Conservation (phyloP, 2,888 invertebrate species). For the Stenolophus ochropezus region DNA sequence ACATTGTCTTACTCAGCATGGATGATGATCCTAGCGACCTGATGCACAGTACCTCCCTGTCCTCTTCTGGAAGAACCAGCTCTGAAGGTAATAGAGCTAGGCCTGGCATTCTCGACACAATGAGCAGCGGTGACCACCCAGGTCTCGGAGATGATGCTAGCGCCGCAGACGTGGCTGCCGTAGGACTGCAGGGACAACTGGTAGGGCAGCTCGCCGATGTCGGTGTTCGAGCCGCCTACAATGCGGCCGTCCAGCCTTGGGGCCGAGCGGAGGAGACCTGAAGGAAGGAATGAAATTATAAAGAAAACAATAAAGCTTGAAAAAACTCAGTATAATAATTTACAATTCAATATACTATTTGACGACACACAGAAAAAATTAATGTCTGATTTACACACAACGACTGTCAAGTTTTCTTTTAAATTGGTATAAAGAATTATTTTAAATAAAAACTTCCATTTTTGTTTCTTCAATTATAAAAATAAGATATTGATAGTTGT, state of each 20-base stretch:
- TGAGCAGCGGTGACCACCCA: constrained; percentile 67
- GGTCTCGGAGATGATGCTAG: constrained; percentile 61
- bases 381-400: no score
- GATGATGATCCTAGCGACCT: background rate
- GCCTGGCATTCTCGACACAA: background rate
- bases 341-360: no score
- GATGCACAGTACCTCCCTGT: background rate
- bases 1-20: no score
- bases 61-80: background rate
- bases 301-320: no score
- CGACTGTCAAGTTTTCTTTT: no score
- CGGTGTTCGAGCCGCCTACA: constrained; percentile 65
- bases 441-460: no score
- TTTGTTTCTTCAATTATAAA: no score
- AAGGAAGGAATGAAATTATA: no score
- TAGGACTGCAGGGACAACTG: constrained; percentile 65
- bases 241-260: constrained; percentile 65
- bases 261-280: background rate
- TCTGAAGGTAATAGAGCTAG: background rate
- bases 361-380: no score
- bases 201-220: constrained; percentile 65
- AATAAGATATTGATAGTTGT: no score
- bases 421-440: no score
- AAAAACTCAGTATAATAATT: no score
- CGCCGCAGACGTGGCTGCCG: constrained; percentile 60